Base-by-base conservation (phyloP, 2,797 vertebrate species). In the Sebastes diaconus region DNA sequence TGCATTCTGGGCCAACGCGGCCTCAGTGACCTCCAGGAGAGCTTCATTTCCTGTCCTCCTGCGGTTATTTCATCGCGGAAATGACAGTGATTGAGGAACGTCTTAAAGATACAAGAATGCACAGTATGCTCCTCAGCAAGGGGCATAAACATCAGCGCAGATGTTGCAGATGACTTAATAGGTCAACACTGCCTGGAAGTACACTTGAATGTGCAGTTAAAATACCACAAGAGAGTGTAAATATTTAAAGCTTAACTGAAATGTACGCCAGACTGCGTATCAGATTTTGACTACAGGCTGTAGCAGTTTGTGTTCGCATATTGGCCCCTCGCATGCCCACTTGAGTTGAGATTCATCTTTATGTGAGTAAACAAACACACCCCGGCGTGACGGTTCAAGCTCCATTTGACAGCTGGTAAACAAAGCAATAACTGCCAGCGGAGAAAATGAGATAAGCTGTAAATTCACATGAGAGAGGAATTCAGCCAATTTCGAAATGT, bases 391-490 rank as follows among this genome's bases (percentile, higher is more conserved):
- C 12, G 69, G 52, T 71, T 88, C 80, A 73, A 55, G 73, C 83
- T 87, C 68, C 54, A 80, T 85, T 84, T 71, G 84, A 83, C 77
- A 77, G 75, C 75, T 65, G 67, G 73, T 88, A 89, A 93, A 91
- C 81, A 86, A 83, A 76, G 70, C 50, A 57, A 79, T 71, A 81
- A 87, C 60, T 57, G 66, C 58, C 32, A 34, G 68, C 42, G 65
- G 42, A 57, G 59, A 76, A 54, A 71, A 77, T 24, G 13, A 83
- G 69, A 87, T 78, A 29, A 68, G 79, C 36, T 46, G 64, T 18
- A 39, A 70, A 71, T 59, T 22, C 16, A 12, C 78, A 61, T 8
- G 27, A 32, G 27, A 71, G n/a, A 75, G 22, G 57, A 30, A 34
- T 22, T 24, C 8, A 24, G 67, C 14, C 68, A 72, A 13, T 78